Evolutionary conservation across 1,140 invertebrate genomes (phyloP).

Genomic region (Metaphire vulgaris): DNA sequence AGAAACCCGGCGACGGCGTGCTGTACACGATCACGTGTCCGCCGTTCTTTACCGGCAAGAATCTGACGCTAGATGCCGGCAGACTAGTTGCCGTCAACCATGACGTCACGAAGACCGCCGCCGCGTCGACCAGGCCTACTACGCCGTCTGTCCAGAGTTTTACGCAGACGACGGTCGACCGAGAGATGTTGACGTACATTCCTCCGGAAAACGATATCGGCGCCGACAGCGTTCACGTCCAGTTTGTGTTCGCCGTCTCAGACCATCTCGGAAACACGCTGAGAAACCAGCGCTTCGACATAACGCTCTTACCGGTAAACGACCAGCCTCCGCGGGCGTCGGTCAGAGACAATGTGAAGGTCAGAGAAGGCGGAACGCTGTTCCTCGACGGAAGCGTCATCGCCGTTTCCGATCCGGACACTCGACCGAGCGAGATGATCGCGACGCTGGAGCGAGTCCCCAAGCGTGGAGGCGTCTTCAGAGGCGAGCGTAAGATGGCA

Average conservation of each 20-base stretch:
- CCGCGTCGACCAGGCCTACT: slow-evolving; percentile 11
- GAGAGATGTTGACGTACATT: slow-evolving; percentile 50
- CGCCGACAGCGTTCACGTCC: slow-evolving; percentile 45
- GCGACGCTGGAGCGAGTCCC: slow-evolving; percentile 47
- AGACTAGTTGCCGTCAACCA: slow-evolving; percentile 47
- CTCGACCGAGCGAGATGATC: slow-evolving; percentile 39
- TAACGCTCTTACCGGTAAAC: slow-evolving; percentile 49
- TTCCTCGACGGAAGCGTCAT: slow-evolving; percentile 44
- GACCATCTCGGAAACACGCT: slow-evolving; percentile 34
- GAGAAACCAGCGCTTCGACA: slow-evolving; percentile 48
- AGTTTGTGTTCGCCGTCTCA: slow-evolving; percentile 50
- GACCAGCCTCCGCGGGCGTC: slow-evolving; percentile 47
- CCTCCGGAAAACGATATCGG: slow-evolving; percentile 52
- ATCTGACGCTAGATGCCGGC: slow-evolving; percentile 45
- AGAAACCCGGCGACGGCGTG: slow-evolving; percentile 40
- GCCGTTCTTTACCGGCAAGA: slow-evolving; percentile 46
- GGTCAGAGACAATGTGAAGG: slow-evolving; percentile 44
- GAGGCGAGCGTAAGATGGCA: slow-evolving; percentile 39
- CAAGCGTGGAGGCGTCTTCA: slow-evolving; percentile 46
- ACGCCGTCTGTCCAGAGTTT: slow-evolving; percentile 40
- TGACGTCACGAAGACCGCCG: slow-evolving; percentile 42
- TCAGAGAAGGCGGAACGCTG: slow-evolving; percentile 48
- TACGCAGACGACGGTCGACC: slow-evolving; percentile 50
- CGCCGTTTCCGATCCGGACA: slow-evolving; percentile 50
- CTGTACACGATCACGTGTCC: slow-evolving; percentile 44